A percentile compares a stretch with the other conserved stretches of the same genome.
Conservation (phyloP, 2,888 invertebrate genomes). For the Ormyrus pomaceus region DNA sequence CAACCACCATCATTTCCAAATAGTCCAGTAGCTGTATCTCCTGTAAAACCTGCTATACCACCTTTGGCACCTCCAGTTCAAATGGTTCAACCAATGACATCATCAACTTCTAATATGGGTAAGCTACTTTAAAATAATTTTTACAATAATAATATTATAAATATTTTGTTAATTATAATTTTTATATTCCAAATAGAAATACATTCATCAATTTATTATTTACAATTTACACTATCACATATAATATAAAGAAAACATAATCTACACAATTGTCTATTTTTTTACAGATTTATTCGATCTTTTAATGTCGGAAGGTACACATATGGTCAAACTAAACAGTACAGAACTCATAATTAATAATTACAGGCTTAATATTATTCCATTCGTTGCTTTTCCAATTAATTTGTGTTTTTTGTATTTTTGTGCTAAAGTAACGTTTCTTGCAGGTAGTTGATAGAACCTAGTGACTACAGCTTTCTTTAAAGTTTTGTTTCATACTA, state of each 20-base stretch:
- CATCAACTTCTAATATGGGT: slow-evolving; percentile 66
- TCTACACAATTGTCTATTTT: slow-evolving; percentile 60
- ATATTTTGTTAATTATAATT: neutral
- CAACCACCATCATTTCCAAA: slow-evolving; percentile 77
- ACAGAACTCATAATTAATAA: slow-evolving; percentile 31
- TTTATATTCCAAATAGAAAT: neutral
- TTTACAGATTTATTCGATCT: slow-evolving; percentile 72
- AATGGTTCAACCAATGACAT: slow-evolving; percentile 62
- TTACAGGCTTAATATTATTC: slow-evolving; percentile 45
- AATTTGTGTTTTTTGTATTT: slow-evolving; percentile 27
- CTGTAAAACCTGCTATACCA: slow-evolving; percentile 60
- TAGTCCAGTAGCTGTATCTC: slow-evolving; percentile 68
- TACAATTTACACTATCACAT: slow-evolving; percentile 17
- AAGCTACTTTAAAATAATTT: slow-evolving; percentile 46
- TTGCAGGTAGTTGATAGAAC: slow-evolving; percentile 43
- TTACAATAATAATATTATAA: neutral
- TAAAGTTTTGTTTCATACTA: slow-evolving; percentile 26
- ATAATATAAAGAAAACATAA: slow-evolving; percentile 17
- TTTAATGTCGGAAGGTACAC: slow-evolving; percentile 69
- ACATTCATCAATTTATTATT: slow-evolving; percentile 16
- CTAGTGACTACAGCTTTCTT: slow-evolving; percentile 32
- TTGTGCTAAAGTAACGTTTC: slow-evolving; percentile 37
- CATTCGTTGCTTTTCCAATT: slow-evolving; percentile 36
- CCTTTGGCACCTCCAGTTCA: slow-evolving; percentile 62
- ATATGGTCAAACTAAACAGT: slow-evolving; percentile 42